Conservation (phyloP, 2,888 invertebrate species). For the Calliopum simillimum region DNA sequence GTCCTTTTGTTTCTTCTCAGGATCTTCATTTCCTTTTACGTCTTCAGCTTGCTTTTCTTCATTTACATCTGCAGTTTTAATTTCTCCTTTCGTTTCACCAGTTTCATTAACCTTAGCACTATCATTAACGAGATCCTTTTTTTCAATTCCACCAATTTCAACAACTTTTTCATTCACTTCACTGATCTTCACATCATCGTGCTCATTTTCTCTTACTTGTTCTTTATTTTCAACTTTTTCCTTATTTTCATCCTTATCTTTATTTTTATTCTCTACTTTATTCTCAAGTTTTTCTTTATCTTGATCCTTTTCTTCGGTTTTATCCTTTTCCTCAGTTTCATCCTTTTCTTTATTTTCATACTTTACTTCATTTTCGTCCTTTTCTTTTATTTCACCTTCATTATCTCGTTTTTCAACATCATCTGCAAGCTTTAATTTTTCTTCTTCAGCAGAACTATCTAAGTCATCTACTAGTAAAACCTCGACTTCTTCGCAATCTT, state of each 20-base stretch:
- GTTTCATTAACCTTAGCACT: constrained; percentile 1
- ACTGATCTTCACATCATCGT: constrained; percentile 1
- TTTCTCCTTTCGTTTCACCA: not conserved
- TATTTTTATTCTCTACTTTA: not conserved
- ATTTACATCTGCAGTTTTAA: not conserved
- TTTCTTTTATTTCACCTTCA: constrained; percentile 6
- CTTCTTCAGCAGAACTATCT: constrained; percentile 46
- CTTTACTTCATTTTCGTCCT: no score
- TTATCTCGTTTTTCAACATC: constrained; percentile 20
- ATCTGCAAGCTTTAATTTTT: constrained; percentile 23
- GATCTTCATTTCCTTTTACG: not conserved
- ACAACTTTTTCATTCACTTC: constrained; percentile 15
- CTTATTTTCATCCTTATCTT: not conserved
- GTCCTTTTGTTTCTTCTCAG: constrained; percentile 7
- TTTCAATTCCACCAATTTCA: constrained; percentile 6
- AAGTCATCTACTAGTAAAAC: constrained; percentile 45
- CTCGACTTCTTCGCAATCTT: constrained; percentile 43
- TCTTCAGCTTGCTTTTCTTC: not conserved
- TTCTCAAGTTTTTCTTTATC: no score
- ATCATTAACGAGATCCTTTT: not conserved
- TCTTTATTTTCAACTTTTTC: no score
- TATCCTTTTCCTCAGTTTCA: not conserved
- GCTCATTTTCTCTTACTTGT: constrained; percentile 31
- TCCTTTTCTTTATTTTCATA: constrained; percentile 16
- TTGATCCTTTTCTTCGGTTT: constrained; percentile 19